Percentiles rank a stretch among this genome's conserved stretches.
Conservation (phyloP, 2,113 vertebrate species). For the Dromiciops gliroides region DNA sequence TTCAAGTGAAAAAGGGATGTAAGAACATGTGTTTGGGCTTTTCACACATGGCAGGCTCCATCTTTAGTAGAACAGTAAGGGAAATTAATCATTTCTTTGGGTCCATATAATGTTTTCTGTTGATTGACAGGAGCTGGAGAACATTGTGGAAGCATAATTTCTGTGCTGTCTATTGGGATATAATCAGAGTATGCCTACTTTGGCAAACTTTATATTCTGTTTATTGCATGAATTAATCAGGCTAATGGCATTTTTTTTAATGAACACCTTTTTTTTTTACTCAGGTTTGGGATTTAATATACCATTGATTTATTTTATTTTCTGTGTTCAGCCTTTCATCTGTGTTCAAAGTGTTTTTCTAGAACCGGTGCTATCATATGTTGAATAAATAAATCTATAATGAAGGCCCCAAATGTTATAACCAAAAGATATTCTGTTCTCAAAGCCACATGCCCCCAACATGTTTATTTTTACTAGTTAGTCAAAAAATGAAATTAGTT, state of each 20-base stretch:
- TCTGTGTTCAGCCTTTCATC: background rate
- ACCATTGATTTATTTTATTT: slow-evolving; percentile 38
- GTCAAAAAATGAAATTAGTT: background rate
- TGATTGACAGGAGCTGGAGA: slow-evolving; percentile 29
- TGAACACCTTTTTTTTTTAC: slow-evolving; percentile 21
- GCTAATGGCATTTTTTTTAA: slow-evolving; percentile 30
- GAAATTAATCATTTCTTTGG: slow-evolving; percentile 29
- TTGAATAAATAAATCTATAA: slow-evolving; percentile 15
- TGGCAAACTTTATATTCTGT: slow-evolving; percentile 34
- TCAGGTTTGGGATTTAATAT: slow-evolving; percentile 42
- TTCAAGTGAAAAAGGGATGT: slow-evolving; percentile 28
- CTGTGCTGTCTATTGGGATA: background rate
- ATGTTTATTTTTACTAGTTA: background rate
- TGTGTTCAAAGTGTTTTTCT: slow-evolving; percentile 23
- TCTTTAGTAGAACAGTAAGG: slow-evolving; percentile 32
- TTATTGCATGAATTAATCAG: slow-evolving; percentile 50
- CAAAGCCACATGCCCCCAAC: background rate
- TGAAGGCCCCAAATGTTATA: background rate
- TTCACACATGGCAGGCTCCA: slow-evolving; percentile 19
- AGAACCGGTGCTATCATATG: slow-evolving; percentile 52
- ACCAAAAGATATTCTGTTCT: background rate
- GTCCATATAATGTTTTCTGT: slow-evolving; percentile 24
- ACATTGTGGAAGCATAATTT: background rate
- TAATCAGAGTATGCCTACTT: background rate
- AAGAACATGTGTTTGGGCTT: slow-evolving; percentile 26